Conservation (phyloP, 2,113 vertebrate genomes). For the Serranochromis macrocephalus region DNA sequence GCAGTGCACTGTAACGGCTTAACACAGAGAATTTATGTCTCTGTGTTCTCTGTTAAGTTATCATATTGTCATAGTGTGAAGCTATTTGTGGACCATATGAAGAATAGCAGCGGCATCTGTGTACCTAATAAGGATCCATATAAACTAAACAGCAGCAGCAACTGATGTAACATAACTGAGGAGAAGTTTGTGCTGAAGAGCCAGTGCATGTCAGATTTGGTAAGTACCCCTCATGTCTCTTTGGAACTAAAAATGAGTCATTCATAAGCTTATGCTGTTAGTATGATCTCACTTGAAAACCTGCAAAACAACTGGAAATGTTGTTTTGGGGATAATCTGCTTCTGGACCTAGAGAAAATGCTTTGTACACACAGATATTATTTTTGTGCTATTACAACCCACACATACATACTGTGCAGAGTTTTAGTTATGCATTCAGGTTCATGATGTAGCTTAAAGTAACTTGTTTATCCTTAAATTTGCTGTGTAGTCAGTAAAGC, state of each 20-base stretch:
- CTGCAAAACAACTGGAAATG: neutral
- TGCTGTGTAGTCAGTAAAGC: neutral
- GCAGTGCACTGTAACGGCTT: neutral
- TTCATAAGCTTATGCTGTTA: neutral
- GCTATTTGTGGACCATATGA: neutral
- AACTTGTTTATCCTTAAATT: neutral
- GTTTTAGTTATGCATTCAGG: neutral
- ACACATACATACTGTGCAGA: neutral
- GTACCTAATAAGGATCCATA: neutral
- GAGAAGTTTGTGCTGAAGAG: neutral
- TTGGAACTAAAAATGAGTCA: neutral
- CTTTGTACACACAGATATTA: neutral
- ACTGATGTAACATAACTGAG: neutral
- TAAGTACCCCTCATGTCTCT: neutral
- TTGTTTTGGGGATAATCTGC: neutral
- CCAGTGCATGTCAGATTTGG: neutral
- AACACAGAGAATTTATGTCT: neutral
- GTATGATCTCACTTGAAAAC: neutral
- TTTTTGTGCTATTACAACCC: neutral
- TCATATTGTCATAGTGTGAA: neutral
- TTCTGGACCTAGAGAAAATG: neutral
- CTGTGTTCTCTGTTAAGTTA: neutral
- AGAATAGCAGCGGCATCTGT: neutral
- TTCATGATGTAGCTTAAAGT: neutral
- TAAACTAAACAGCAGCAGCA: neutral